Percentiles rank a stretch among this genome's conserved stretches.
Evolutionary conservation across 2,113 vertebrate species (phyloP).

Genomic region (Ursus arctos): DNA sequence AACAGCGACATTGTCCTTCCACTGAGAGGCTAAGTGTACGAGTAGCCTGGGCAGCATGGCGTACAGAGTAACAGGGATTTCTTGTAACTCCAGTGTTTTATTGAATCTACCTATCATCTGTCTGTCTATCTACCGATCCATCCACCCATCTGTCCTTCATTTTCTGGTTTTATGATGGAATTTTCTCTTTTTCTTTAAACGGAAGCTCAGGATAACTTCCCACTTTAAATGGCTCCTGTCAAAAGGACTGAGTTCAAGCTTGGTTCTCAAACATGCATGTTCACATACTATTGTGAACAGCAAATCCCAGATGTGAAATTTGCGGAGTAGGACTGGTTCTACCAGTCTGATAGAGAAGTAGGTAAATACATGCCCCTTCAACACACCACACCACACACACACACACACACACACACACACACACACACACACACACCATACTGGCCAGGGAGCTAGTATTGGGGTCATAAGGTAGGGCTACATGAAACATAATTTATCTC

Average conservation of each 20-base stretch:
- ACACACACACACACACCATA: rapidly evolving
- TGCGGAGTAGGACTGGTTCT: background rate
- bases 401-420: too few species aligned
- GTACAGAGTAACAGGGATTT: background rate
- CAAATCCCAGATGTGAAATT: background rate
- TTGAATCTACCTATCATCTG: background rate
- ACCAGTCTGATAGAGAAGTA: background rate
- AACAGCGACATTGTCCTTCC: too few species aligned
- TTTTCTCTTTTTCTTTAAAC: conserved; percentile 26
- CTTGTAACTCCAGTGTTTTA: background rate
- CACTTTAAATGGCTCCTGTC: background rate
- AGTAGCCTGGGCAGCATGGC: background rate
- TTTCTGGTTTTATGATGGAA: background rate
- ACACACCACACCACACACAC: background rate
- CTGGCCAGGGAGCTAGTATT: background rate
- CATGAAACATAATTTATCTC: background rate
- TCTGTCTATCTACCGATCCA: background rate
- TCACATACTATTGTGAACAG: background rate
- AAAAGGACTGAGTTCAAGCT: background rate
- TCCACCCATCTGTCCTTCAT: background rate
- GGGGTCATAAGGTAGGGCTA: background rate
- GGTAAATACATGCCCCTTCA: background rate
- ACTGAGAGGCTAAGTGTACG: background rate
- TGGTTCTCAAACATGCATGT: background rate
- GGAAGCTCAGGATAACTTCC: background rate